Percentiles rank a stretch among this genome's conserved stretches.
Evolutionary conservation across 2,113 vertebrate species (phyloP).

Genomic region (Elgaria multicarinata): DNA sequence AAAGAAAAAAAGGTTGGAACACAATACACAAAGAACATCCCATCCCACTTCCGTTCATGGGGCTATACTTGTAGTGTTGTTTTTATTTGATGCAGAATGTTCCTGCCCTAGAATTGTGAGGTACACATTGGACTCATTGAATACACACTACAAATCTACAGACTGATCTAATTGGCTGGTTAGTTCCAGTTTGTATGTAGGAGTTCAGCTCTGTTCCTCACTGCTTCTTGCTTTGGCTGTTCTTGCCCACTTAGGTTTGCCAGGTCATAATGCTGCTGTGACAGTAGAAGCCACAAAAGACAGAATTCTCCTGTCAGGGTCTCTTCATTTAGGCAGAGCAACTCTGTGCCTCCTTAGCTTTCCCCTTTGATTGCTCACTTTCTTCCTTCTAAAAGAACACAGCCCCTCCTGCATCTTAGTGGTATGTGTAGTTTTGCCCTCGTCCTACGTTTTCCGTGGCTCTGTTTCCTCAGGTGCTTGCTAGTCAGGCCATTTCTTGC

Average conservation of each 20-base stretch:
- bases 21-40: not conserved
- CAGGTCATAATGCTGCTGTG: not conserved
- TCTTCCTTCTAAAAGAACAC: not conserved
- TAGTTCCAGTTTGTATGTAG: not conserved
- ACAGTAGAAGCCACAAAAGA: not conserved
- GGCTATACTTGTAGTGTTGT: not conserved
- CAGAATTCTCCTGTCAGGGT: not conserved
- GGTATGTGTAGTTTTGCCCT: not conserved
- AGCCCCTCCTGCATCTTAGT: not conserved
- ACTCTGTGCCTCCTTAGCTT: not conserved
- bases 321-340: not conserved
- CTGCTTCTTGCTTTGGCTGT: not conserved
- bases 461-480: not conserved
- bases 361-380: not conserved
- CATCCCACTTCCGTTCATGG: not conserved
- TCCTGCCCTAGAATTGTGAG: not conserved
- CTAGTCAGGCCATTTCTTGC: not conserved
- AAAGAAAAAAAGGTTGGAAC: not conserved
- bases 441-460: not conserved
- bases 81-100: not conserved
- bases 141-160: not conserved
- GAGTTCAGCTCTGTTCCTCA: not conserved
- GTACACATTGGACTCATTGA: not conserved
- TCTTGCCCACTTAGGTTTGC: not conserved
- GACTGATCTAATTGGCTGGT: not conserved